These are phyloP conservation scores for Drosophila navojoa DNA, from an alignment of 1,140 invertebrate genomes.

Conservation along the genomic window DNA sequence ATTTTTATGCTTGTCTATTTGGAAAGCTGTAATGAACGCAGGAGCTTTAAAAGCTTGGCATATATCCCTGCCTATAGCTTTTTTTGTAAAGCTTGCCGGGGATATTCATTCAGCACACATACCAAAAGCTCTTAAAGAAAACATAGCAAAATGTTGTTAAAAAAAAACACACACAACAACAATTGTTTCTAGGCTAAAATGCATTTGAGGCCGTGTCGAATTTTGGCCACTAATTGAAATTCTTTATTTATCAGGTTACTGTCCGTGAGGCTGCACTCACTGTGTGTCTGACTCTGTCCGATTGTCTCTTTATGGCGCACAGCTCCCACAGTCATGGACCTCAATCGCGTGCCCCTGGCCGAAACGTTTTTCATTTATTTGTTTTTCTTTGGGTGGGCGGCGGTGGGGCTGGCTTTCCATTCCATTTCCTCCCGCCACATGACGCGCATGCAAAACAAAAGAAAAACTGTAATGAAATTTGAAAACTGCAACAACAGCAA, in stretches of 20 bases:
- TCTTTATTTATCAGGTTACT: conserved; percentile 73
- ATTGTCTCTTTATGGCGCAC: conserved; percentile 38
- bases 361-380: conserved; percentile 52
- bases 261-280: conserved; percentile 49
- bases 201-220: conserved; percentile 11
- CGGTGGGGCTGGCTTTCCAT: conserved; percentile 11
- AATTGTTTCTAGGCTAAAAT: background rate
- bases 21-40: too few species aligned
- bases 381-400: conserved; percentile 25
- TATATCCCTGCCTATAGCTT: too few species aligned
- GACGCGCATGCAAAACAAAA: conserved; percentile 55
- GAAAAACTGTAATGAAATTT: conserved; percentile 77
- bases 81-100: too few species aligned
- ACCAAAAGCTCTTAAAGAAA: conserved; percentile 3
- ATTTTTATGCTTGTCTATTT: too few species aligned
- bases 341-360: too few species aligned
- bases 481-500: conserved; percentile 62
- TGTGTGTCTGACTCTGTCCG: conserved; percentile 20
- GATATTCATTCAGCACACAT: background rate
- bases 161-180: background rate
- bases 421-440: conserved; percentile 57
- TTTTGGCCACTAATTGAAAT: conserved; percentile 74
- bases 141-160: background rate
- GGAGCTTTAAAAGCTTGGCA: background rate
- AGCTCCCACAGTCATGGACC: background rate